Conservation (phyloP, 2,888 invertebrate species). For the Stomorhina lunata region DNA sequence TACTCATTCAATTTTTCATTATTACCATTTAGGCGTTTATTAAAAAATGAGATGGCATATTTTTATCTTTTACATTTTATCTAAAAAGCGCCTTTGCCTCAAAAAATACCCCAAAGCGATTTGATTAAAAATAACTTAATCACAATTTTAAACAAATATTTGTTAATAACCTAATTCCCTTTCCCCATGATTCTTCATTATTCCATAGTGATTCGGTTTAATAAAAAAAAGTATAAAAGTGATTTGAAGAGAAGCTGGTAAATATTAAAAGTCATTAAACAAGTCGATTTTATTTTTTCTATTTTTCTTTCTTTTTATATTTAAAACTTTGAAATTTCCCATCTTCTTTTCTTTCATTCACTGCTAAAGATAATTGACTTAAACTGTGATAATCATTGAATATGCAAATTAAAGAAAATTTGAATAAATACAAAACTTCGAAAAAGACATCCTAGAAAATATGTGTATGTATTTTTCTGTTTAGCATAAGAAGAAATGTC, state of each 20-base stretch:
- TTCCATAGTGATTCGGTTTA: background rate
- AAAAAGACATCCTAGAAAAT: background rate
- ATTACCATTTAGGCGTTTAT: constrained; percentile 2
- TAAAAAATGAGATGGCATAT: background rate
- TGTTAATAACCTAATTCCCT: background rate
- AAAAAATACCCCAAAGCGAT: constrained; percentile 8
- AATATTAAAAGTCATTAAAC: constrained; percentile 49
- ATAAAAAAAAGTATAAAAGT: background rate
- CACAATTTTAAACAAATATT: constrained; percentile 27
- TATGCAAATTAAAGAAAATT: constrained; percentile 59
- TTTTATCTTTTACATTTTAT: constrained; percentile 24
- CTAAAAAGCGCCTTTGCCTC: background rate
- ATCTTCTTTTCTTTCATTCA: background rate
- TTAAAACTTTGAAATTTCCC: background rate
- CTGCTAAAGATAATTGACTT: constrained; percentile 52
- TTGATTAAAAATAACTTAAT: constrained; percentile 34
- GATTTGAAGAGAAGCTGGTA: constrained; percentile 1
- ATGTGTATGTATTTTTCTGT: background rate
- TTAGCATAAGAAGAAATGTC: constrained; percentile 30
- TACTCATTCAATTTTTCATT: background rate
- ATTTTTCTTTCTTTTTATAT: background rate
- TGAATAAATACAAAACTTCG: constrained; percentile 24
- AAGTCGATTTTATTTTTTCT: background rate
- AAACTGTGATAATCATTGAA: constrained; percentile 58
- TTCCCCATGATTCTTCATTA: background rate